Percentiles rank a stretch among this genome's conserved stretches.
These are phyloP conservation scores for Drosophila infuscata DNA, from an alignment of 2,888 invertebrate genomes.

Conservation along the genomic window DNA sequence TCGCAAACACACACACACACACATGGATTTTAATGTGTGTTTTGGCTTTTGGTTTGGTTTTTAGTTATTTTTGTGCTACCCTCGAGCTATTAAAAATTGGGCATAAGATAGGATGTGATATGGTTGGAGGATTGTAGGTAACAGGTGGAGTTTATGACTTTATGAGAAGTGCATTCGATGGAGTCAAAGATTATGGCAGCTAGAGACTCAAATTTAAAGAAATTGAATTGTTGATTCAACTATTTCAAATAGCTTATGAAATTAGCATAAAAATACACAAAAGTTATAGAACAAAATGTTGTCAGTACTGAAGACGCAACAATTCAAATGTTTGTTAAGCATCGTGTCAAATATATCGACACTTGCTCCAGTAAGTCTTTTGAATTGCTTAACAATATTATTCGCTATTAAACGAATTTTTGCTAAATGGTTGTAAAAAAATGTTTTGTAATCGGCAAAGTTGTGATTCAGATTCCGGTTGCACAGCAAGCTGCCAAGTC, in stretches of 20 bases:
- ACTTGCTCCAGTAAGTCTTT: not conserved
- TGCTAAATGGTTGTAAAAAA: not conserved
- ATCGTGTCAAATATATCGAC: not conserved
- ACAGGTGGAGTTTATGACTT: not conserved
- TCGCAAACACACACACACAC: slow-evolving; percentile 41
- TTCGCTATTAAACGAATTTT: not conserved
- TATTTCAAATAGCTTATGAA: not conserved
- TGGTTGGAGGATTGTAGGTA: not conserved
- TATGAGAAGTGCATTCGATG: not conserved
- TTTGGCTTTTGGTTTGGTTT: slow-evolving; percentile 49
- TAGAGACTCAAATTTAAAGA: not conserved
- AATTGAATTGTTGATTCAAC: not conserved
- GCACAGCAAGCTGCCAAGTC: accelerated
- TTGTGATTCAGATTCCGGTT: not conserved
- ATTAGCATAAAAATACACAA: not conserved
- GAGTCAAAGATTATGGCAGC: not conserved
- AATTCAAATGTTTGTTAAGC: not conserved
- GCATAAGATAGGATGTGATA: not conserved
- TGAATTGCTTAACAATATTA: no score
- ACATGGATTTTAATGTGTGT: slow-evolving; percentile 76
- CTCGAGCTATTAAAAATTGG: slow-evolving; percentile 16
- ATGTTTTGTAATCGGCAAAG: not conserved
- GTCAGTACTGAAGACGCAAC: not conserved
- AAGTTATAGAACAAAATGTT: not conserved
- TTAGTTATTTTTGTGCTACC: slow-evolving; percentile 35